Conservation (phyloP, 2,113 vertebrate genomes). For the Heliornis fulica region DNA sequence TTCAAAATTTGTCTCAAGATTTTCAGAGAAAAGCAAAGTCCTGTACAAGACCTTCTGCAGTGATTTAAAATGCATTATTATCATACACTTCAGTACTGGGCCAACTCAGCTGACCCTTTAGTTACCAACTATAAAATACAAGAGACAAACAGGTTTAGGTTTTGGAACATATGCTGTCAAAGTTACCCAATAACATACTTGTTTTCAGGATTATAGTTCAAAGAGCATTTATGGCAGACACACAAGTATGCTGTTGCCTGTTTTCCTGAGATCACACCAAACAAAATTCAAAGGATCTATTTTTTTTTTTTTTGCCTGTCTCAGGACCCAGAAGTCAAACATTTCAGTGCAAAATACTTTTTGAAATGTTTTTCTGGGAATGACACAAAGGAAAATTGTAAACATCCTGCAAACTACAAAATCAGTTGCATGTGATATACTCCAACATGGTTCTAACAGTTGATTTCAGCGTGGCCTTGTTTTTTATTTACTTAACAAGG, state of each 20-base stretch:
- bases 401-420: background rate
- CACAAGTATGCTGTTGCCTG: background rate
- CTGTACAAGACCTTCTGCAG: background rate
- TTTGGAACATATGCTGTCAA: background rate
- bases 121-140: conserved; percentile 6
- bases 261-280: background rate
- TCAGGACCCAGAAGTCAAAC: background rate
- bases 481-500: background rate
- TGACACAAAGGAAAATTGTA: background rate
- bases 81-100: background rate
- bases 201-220: conserved; percentile 56
- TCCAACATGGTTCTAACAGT: background rate
- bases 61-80: background rate
- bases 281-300: background rate
- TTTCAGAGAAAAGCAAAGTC: background rate
- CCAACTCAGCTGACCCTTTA: background rate
- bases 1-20: background rate
- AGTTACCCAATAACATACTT: conserved; percentile 48
- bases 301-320: background rate
- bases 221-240: conserved; percentile 50
- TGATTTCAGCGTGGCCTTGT: background rate
- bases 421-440: background rate
- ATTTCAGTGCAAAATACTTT: background rate
- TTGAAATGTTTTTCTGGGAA: background rate
- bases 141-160: conserved; percentile 30